Percentiles rank a stretch among this genome's conserved stretches.
Evolutionary conservation across 2,113 vertebrate species (phyloP).

Genomic region (Calidris pygmaea): DNA sequence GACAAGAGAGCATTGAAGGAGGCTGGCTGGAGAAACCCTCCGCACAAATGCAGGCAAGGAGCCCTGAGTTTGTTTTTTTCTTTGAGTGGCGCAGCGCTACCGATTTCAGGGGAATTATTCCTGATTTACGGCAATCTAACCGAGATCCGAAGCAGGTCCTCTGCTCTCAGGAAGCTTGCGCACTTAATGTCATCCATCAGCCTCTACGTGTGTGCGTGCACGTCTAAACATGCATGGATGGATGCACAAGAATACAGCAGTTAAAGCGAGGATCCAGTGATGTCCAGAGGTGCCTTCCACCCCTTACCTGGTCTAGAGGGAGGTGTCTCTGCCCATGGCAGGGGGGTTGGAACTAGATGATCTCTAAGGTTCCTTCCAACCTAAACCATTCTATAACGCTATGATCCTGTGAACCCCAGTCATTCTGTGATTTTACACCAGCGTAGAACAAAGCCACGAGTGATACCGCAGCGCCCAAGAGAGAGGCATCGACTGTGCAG

Average conservation of each 20-base stretch:
- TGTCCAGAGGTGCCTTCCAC: background rate
- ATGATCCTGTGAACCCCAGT: too few relatives aligned
- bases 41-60: background rate
- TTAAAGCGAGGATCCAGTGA: background rate
- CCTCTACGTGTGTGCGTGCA: background rate
- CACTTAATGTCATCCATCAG: background rate
- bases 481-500: background rate
- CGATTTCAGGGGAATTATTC: background rate
- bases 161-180: background rate
- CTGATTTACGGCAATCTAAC: background rate
- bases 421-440: background rate
- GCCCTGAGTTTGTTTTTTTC: background rate
- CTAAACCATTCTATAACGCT: too few relatives aligned
- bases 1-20: constrained; percentile 11
- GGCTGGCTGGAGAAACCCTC: background rate
- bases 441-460: background rate
- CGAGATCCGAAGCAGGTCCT: background rate
- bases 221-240: accelerated
- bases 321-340: too few relatives aligned
- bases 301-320: too few relatives aligned
- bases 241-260: background rate
- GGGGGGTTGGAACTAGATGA: too few relatives aligned
- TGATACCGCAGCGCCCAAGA: background rate
- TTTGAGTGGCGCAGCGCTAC: background rate
- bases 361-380: too few relatives aligned